phyloP scores from a whole-genome alignment of 2,113 vertebrate genomes.

The Accipiter virgatus region DNA sequence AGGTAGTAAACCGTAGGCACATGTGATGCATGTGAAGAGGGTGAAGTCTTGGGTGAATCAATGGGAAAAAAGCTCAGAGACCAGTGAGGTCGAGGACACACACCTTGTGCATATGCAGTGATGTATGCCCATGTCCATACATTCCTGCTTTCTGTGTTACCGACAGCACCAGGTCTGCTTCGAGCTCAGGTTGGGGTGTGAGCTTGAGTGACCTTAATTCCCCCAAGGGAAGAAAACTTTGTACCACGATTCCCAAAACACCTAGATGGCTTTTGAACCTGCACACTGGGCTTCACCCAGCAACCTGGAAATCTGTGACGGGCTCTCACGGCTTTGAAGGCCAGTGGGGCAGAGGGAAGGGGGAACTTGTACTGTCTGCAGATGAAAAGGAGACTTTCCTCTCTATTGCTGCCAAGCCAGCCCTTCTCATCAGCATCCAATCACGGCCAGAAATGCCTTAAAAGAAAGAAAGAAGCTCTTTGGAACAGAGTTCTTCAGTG shows the following conservation, averaged over 20 bases:
- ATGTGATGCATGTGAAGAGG: neutral
- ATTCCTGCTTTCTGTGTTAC: neutral
- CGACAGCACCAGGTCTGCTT: fast-evolving
- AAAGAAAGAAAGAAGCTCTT: conserved; percentile 30
- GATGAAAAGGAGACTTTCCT: neutral
- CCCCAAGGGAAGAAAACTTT: neutral
- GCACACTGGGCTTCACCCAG: neutral
- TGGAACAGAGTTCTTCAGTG: conserved; percentile 5
- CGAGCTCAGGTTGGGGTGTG: neutral
- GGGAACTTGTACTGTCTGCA: neutral
- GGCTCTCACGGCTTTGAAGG: neutral
- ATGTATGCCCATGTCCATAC: neutral
- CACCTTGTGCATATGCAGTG: neutral
- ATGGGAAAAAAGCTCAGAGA: neutral
- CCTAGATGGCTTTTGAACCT: neutral
- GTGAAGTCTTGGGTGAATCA: neutral
- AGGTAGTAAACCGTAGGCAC: neutral
- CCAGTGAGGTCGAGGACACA: neutral
- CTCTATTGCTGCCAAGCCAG: neutral
- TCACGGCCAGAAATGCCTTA: neutral
- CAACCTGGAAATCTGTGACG: neutral
- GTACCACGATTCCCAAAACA: neutral
- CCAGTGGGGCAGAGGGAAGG: neutral
- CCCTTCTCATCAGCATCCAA: conserved; percentile 27
- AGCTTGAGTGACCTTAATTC: neutral